phyloP scores from a whole-genome alignment of 2,888 invertebrate genomes.

The Ditylenchus weischeri region DNA sequence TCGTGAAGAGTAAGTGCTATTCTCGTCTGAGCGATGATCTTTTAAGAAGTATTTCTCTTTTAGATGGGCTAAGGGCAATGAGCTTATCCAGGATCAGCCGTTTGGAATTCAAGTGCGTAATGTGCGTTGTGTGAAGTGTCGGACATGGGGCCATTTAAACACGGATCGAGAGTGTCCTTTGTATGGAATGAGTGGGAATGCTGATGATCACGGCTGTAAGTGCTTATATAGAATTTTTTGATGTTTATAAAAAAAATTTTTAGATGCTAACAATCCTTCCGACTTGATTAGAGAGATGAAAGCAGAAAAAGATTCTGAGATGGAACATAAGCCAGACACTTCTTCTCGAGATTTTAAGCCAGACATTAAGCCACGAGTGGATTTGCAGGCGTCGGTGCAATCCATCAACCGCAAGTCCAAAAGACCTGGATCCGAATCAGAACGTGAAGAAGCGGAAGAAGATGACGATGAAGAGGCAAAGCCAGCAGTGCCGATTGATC shows the following conservation, averaged over 20 bases:
- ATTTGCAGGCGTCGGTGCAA: not conserved
- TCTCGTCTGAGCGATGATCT: not conserved
- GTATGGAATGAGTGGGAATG: conserved; percentile 65
- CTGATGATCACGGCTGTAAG: conserved; percentile 57
- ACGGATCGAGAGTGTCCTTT: conserved; percentile 93
- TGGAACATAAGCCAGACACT: conserved; percentile 3
- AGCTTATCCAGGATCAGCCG: conserved; percentile 73
- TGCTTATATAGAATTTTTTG: not conserved
- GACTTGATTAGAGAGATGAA: conserved; percentile 50
- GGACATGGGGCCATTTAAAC: conserved; percentile 98
- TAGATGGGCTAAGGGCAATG: conserved; percentile 91
- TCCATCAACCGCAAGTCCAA: not conserved
- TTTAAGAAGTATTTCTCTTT: conserved; percentile 23
- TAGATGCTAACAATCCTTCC: conserved; percentile 56
- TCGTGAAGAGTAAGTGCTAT: conserved; percentile 72
- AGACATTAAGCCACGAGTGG: conserved; percentile 7
- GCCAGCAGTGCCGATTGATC: conserved; percentile 33
- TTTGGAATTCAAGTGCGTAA: conserved; percentile 75
- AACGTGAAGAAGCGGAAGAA: conserved; percentile 22
- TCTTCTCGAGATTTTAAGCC: not conserved
- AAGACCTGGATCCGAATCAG: conserved; percentile 14
- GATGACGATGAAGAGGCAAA: conserved; percentile 43
- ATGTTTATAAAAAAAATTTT: conserved; percentile 19
- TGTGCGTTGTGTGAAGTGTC: conserved; percentile 96
- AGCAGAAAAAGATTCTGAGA: conserved; percentile 19